phyloP scores from a whole-genome alignment of 2,797 vertebrate genomes.

The Oreochromis mossambicus region DNA sequence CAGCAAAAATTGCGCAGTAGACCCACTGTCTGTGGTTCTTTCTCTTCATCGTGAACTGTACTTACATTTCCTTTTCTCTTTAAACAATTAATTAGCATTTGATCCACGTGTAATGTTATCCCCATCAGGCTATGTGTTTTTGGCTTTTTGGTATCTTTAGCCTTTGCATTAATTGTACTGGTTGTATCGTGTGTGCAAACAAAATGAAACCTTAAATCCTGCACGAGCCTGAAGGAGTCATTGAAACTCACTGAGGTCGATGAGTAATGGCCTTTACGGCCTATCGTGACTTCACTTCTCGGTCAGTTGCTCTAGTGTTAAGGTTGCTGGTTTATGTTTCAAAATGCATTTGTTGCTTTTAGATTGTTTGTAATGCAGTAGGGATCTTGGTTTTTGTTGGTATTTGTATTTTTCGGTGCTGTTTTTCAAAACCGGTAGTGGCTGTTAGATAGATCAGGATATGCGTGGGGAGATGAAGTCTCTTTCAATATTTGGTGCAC shows the following conservation, averaged over 20 bases:
- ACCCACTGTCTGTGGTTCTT: not conserved
- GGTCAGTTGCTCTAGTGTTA: not conserved
- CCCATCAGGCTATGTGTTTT: not conserved
- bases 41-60: not conserved
- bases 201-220: not conserved
- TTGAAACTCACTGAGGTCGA: not conserved
- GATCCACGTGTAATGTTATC: not conserved
- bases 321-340: not conserved
- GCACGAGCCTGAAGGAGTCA: not conserved
- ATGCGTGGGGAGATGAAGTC: not conserved
- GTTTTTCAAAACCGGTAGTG: not conserved
- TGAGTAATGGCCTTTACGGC: not conserved
- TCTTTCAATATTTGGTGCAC: not conserved
- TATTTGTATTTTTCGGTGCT: not conserved
- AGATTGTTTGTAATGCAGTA: not conserved
- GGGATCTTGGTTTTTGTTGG: not conserved
- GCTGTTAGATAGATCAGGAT: too few species aligned
- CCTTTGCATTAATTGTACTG: not conserved
- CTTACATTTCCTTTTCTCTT: not conserved
- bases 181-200: not conserved
- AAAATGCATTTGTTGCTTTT: not conserved
- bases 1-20: not conserved
- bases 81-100: not conserved
- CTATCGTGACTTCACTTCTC: accelerated
- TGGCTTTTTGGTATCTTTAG: not conserved